Percentiles rank a stretch among this genome's conserved stretches.
Conservation (phyloP, 2,797 vertebrate genomes). For the Spinibarbus caldwelli region DNA sequence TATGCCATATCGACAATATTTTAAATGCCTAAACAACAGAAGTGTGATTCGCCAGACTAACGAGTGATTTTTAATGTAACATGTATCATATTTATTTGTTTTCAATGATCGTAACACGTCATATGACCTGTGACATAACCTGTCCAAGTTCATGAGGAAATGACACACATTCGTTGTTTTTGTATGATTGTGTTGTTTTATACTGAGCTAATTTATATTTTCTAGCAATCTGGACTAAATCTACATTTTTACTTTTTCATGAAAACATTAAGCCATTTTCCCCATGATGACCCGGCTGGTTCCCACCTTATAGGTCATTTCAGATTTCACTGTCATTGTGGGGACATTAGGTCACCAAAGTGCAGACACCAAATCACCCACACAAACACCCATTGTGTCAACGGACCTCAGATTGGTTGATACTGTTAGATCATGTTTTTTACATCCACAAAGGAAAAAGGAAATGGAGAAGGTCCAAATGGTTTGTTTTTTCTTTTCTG, state of each 20-base stretch:
- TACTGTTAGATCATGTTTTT: neutral
- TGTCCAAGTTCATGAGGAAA: neutral
- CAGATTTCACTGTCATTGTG: neutral
- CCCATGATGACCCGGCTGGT: neutral
- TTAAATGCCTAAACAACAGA: neutral
- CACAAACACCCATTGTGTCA: neutral
- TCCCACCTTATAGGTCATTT: neutral
- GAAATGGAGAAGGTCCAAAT: neutral
- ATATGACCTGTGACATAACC: neutral
- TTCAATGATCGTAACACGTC: neutral
- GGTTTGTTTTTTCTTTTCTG: conserved; percentile 6
- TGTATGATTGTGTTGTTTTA: neutral
- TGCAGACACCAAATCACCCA: neutral
- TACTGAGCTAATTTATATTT: too few relatives aligned
- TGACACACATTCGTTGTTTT: neutral
- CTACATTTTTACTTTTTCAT: neutral
- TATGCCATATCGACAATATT: neutral
- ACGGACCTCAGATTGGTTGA: neutral
- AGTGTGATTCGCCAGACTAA: neutral
- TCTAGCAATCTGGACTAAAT: neutral
- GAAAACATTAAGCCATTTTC: neutral
- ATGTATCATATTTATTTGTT: neutral
- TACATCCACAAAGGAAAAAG: neutral
- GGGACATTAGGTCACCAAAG: neutral
- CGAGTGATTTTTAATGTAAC: neutral